Evolutionary conservation across 2,797 vertebrate species (phyloP), one percentile per base, ranked within the genome.

Genomic region (Typhlichthys eigenmanni): DNA sequence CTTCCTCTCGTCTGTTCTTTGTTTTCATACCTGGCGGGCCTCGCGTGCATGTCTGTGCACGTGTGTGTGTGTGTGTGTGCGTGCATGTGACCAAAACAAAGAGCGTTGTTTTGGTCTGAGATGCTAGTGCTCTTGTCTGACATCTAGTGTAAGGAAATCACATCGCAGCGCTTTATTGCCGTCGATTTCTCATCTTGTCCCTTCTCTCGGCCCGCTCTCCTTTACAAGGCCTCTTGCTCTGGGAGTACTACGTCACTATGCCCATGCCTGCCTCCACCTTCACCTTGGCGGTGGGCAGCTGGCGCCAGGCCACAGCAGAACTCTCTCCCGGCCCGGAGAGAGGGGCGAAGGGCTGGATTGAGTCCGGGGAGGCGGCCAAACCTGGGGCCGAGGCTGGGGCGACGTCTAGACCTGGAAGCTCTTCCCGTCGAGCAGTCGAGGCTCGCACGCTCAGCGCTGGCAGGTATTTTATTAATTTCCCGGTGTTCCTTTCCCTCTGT

Each of bases 261-360:
- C 95, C 95, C 14, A 97, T 98, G 97, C 96, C 97, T 6, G 96
- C 97, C 59, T 98, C 96, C 56, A 99, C 97, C 53, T 96, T 98
- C 79, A 94, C 96, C 52, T 90, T 99, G 84, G 96, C 95, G 51
- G 93, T 97, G 72, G 97, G 97, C 38, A 90, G 89, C 81, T 99
- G 97, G 97, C 74, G 69, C 71, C 92, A 94, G 87, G 88, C 94
- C 83, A 84, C 87, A 68, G 71, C 76, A 46, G 87, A 85, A 55
- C 67, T 52, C 71, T 81, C 70, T 62, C 65, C 69, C 47, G 16
- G 16, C 34, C 0, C 72, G 57, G 78, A 75, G 71, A 71, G 55
- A 16, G 65, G 64, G 45, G 38, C 64, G 63, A 67, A 66, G 45
- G 66, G 73, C 62, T 8, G 58, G 61, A 12, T 6, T 13, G 74